Percentiles rank a stretch among this genome's conserved stretches.
Evolutionary conservation across 2,888 invertebrate genomes (phyloP).

Genomic region (Drosophila cognata): DNA sequence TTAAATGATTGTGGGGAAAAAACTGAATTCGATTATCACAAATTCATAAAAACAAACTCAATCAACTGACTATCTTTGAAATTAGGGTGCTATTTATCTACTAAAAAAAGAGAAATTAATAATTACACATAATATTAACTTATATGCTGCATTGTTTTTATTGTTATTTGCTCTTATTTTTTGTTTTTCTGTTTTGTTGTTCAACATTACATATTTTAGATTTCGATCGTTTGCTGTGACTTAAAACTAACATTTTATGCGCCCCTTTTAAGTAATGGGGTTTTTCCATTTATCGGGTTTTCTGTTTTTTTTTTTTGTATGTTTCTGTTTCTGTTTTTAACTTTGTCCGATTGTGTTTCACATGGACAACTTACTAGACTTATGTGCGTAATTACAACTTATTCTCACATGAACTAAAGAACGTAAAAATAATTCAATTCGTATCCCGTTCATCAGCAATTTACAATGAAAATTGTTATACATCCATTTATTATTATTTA

Average conservation of each 20-base stretch:
- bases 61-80: not conserved
- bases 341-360: constrained; percentile 65
- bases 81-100: not conserved
- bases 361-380: constrained; percentile 60
- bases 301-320: constrained; percentile 5
- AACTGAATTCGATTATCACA: not conserved
- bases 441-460: constrained; percentile 51
- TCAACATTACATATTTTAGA: constrained; percentile 65
- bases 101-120: not conserved
- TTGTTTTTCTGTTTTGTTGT: constrained; percentile 43
- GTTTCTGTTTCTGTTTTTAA: constrained; percentile 15
- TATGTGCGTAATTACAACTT: constrained; percentile 67
- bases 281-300: constrained; percentile 4
- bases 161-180: constrained; percentile 55
- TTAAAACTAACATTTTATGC: constrained; percentile 68
- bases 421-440: constrained; percentile 37
- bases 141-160: constrained; percentile 44
- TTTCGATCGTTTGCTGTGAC: constrained; percentile 62
- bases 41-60: not conserved
- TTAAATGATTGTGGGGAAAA: not conserved
- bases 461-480: constrained; percentile 67
- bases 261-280: constrained; percentile 42
- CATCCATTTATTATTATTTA: constrained; percentile 45
- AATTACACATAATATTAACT: constrained; percentile 54
- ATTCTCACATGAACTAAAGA: constrained; percentile 57